Evolutionary conservation across 2,113 vertebrate species (phyloP), one percentile per base, ranked within the genome.

Genomic region (Labrus mixtus): DNA sequence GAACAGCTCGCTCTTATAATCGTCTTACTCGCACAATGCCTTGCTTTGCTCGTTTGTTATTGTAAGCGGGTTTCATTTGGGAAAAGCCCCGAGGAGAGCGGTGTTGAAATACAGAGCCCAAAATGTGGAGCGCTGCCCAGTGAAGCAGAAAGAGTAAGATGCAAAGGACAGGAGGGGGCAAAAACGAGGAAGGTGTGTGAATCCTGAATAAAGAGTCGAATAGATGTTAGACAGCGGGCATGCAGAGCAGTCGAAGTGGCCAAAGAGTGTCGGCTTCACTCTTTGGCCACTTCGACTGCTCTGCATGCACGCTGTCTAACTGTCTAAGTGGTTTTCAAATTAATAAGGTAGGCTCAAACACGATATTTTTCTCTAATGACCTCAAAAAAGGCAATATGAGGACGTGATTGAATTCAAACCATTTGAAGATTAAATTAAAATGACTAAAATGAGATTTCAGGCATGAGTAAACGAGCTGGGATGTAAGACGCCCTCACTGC

Each of bases 71-170:
- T 64, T 58, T 73, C 66, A 62, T 73, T 58, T 83, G 67, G 62
- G 46, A 33, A 79, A 76, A 65, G 68, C 76, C 64, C 55, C 20
- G 13, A 77, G 68, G 54, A 61, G 43, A 39, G 58, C 68, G 25
- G 50, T 51, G 55, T 33, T 1, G 17, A 77, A 60, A 79, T 69
- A 82, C 76, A 71, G 60, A 58, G 66, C 75, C 29, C 50, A 36
- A 68, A 60, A 85, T 79, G 39, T 68, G 57, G 79, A 79, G 73
- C 55, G 36, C 17, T 41, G 69, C 15, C 56, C 80, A 68, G 66
- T 73, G 68, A 74, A 50, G 69, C 73, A 55, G 69, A 78, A 82
- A 48, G 50, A 63, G 19, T 65, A 54, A 36, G 65, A 60, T 45
- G 58, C 45, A 74, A 20, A 33, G 60, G 64, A 33, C 61, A 17